A percentile compares a stretch with the other conserved stretches of the same genome.
Evolutionary conservation across 2,888 invertebrate species (phyloP).

Genomic region (Arctia plantaginis): DNA sequence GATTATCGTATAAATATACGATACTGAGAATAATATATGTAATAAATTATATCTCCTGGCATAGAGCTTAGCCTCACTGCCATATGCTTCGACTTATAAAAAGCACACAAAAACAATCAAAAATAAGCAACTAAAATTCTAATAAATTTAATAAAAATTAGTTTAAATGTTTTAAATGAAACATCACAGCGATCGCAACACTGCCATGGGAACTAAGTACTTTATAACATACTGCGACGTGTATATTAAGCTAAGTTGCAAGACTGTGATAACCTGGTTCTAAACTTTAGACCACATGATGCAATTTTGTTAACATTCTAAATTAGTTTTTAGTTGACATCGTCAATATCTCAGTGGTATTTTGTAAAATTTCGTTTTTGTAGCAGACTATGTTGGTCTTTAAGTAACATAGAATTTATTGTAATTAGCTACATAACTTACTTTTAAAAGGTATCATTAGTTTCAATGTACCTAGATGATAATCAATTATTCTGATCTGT

Average conservation of each 20-base stretch:
- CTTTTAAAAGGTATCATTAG: too few relatives aligned
- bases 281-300: conserved; percentile 19
- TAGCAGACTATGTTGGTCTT: neutral
- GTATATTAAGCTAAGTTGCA: conserved; percentile 31
- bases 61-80: too few relatives aligned
- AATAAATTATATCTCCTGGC: too few relatives aligned
- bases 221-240: conserved; percentile 25
- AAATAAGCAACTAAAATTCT: too few relatives aligned
- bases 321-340: conserved; percentile 22
- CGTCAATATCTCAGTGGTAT: conserved; percentile 2
- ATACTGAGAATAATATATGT: too few relatives aligned
- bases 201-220: conserved; percentile 20
- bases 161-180: conserved; percentile 15
- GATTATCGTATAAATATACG: too few relatives aligned
- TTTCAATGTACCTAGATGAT: too few relatives aligned
- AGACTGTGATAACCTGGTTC: conserved; percentile 20
- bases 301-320: conserved; percentile 17
- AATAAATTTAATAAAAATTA: neutral
- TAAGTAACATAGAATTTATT: too few relatives aligned
- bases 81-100: too few relatives aligned
- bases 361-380: neutral
- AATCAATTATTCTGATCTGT: too few relatives aligned
- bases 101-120: too few relatives aligned
- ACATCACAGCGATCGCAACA: conserved; percentile 24
- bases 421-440: too few relatives aligned